Evolutionary conservation across 1,140 invertebrate species (phyloP).

Genomic region (Ptiloglossa arizonensis): DNA sequence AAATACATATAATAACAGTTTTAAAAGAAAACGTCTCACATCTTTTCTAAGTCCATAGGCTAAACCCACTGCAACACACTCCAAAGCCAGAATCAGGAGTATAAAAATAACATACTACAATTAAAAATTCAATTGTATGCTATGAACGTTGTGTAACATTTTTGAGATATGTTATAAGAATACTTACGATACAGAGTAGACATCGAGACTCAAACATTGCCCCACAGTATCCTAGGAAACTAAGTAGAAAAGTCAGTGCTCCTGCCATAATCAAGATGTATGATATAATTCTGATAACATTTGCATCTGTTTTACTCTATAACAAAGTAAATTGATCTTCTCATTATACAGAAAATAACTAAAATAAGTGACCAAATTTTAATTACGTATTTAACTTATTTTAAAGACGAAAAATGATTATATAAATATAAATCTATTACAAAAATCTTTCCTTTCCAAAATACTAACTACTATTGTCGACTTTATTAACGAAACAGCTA

Average conservation of each 20-base stretch:
- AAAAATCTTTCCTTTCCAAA: too few relatives aligned
- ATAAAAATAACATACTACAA: slow-evolving; percentile 89
- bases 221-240: slow-evolving; percentile 93
- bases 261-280: slow-evolving; percentile 91
- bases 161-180: slow-evolving; percentile 25
- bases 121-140: slow-evolving; percentile 41
- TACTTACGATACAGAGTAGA: slow-evolving; percentile 89
- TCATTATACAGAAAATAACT: too few relatives aligned
- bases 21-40: slow-evolving; percentile 78
- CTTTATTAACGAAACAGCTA: too few relatives aligned
- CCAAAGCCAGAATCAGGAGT: slow-evolving; percentile 86
- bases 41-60: slow-evolving; percentile 87
- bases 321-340: slow-evolving; percentile 9
- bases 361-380: too few relatives aligned
- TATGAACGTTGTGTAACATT: background rate
- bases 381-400: too few relatives aligned
- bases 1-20: background rate
- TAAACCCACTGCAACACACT: slow-evolving; percentile 87
- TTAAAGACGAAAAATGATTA: too few relatives aligned
- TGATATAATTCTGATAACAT: slow-evolving; percentile 85
- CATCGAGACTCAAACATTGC: slow-evolving; percentile 91
- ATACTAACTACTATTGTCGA: too few relatives aligned
- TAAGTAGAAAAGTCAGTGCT: slow-evolving; percentile 90
- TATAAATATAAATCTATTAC: too few relatives aligned
- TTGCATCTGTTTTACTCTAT: slow-evolving; percentile 74